phyloP scores from a whole-genome alignment of 2,888 invertebrate genomes.

The Brachylomia viminalis region DNA sequence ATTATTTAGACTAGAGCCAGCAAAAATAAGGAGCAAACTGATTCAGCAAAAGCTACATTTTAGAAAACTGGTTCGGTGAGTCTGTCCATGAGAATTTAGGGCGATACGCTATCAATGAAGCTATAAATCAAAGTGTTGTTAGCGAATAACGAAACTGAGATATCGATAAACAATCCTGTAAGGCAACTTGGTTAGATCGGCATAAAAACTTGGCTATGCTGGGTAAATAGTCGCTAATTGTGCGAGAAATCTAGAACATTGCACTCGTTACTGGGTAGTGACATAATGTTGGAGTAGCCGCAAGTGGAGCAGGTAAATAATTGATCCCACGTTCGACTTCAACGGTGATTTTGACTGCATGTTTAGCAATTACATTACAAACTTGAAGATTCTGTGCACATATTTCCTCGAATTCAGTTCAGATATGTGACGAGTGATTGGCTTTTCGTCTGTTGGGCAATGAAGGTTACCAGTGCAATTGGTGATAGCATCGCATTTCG shows the following conservation, averaged over 20 bases:
- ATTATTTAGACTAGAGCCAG: constrained; percentile 1
- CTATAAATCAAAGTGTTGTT: constrained; percentile 74
- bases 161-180: constrained; percentile 67
- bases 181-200: constrained; percentile 62
- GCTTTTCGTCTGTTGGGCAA: constrained; percentile 68
- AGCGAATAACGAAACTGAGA: constrained; percentile 68
- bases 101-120: constrained; percentile 74
- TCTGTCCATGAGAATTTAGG: constrained; percentile 75
- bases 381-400: constrained; percentile 70
- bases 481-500: constrained; percentile 65
- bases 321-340: constrained; percentile 88
- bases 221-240: constrained; percentile 77
- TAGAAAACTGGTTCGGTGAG: constrained; percentile 78
- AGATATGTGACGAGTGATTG: constrained; percentile 63
- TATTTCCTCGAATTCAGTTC: constrained; percentile 68
- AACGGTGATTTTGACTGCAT: constrained; percentile 75
- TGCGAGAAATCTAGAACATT: constrained; percentile 77
- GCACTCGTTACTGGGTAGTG: constrained; percentile 72
- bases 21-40: constrained; percentile 34
- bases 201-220: constrained; percentile 67
- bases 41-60: constrained; percentile 59
- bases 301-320: constrained; percentile 81
- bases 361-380: constrained; percentile 73
- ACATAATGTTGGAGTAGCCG: constrained; percentile 77
- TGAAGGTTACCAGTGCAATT: constrained; percentile 67